Base-by-base conservation (phyloP, 2,888 invertebrate genomes). In the Euplexia lucipara region DNA sequence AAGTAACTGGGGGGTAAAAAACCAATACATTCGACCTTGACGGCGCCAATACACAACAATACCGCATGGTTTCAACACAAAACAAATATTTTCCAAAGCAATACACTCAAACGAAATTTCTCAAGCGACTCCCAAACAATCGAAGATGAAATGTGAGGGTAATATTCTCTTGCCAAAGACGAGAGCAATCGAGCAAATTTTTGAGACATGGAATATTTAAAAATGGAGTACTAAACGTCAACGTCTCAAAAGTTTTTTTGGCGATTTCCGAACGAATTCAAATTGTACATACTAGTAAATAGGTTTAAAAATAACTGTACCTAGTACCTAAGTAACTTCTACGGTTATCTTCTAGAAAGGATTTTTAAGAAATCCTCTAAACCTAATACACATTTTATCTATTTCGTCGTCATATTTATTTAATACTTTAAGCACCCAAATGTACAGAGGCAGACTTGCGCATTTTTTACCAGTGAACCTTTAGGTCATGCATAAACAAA, bases 81-180 rank as follows among this genome's bases (percentile, higher is more conserved):
- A 71, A 75, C 70, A 79, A 72, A 73, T 59, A 64, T 66, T 75
- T 70, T 63, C 47, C 42, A 30, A 66, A 57, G 52, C 60, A 75
- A 79, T 75, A 79, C 70, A 73, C 72, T 58, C 70, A 67, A 78
- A 64, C 51, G 48, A 70, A 79, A 70, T 72, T 57, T 64, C 70
- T 72, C 53, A 69, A 78, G 48, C 42, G 54, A 61, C 54, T 61
- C 51, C 56, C 63, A 54, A 70, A 72, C 71, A 64, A 68, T 77
- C 72, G 70, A 71, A 75, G 64, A 78, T 77, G 81, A 82, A 79
- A 76, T 79, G 76, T 73, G 68, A 67, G 66, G 62, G 77, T 65
- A 79, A 81, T 82, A 70, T 64, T 60, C 70, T 57, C 35, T 35
- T 37, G 54, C 58, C 62, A 62, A 70, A 75, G 63, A 79, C 39